Conservation (phyloP, 2,797 vertebrate species). For the Eidolon dupreanum region DNA sequence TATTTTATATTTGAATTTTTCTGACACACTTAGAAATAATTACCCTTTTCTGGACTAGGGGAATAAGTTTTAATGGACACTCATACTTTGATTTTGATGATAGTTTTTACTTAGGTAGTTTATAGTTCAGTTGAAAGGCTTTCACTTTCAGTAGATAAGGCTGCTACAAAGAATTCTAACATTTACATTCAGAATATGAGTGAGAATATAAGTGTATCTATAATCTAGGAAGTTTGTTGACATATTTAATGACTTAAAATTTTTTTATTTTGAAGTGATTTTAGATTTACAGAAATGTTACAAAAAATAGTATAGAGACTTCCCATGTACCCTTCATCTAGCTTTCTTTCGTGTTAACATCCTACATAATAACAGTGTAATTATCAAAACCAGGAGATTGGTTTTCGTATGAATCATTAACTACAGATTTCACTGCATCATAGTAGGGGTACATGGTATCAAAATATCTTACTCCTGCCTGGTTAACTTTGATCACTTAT, state of each 20-base stretch:
- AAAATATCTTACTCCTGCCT: background rate
- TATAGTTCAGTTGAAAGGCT: background rate
- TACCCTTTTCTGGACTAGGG: background rate
- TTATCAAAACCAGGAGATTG: background rate
- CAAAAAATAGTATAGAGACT: background rate
- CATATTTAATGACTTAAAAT: background rate
- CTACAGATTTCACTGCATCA: background rate
- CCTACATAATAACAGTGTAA: background rate
- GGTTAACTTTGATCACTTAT: background rate
- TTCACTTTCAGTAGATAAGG: background rate
- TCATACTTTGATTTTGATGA: slow-evolving; percentile 14
- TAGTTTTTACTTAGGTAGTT: background rate
- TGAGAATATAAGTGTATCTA: background rate
- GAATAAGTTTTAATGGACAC: background rate
- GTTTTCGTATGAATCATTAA: background rate
- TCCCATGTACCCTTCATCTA: background rate
- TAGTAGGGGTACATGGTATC: background rate
- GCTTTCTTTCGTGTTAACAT: background rate
- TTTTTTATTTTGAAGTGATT: background rate
- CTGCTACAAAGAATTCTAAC: background rate
- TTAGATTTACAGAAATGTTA: background rate
- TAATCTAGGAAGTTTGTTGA: background rate
- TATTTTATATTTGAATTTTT: background rate
- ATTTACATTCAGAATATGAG: background rate
- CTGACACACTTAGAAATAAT: background rate